phyloP scores from a whole-genome alignment of 2,797 vertebrate species.

The Macropodus opercularis region DNA sequence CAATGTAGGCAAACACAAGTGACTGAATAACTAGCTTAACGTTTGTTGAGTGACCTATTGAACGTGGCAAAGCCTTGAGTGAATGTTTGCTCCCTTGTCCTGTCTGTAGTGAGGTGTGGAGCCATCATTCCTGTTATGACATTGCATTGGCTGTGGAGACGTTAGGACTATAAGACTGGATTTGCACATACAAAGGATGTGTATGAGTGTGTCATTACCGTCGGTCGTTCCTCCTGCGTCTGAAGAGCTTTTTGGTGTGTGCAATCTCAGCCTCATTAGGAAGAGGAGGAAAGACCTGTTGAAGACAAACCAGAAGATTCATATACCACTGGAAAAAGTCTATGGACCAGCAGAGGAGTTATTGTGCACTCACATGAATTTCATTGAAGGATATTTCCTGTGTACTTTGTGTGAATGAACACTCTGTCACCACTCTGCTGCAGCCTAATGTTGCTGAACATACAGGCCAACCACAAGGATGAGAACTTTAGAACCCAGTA shows the following conservation, averaged over 20 bases:
- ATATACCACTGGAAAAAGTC: constrained; percentile 18
- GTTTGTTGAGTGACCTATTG: constrained; percentile 37
- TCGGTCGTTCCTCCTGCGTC: constrained; percentile 91
- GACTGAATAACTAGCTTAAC: constrained; percentile 32
- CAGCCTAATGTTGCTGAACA: neutral
- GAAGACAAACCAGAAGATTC: constrained; percentile 46
- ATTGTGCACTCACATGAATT: neutral
- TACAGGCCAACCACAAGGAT: neutral
- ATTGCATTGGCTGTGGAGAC: constrained; percentile 57
- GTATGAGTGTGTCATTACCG: constrained; percentile 80
- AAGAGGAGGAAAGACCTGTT: constrained; percentile 90
- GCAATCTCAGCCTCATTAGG: constrained; percentile 96
- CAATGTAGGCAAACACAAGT: constrained; percentile 12
- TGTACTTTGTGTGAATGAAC: neutral
- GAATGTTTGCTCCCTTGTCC: constrained; percentile 34
- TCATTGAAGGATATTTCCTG: neutral
- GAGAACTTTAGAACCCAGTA: neutral
- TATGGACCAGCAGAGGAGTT: neutral
- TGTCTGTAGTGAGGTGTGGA: constrained; percentile 48
- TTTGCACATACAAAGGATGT: constrained; percentile 48
- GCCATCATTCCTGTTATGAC: constrained; percentile 66
- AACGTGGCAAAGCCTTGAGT: constrained; percentile 33
- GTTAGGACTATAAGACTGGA: constrained; percentile 52
- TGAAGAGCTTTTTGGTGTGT: constrained; percentile 96
- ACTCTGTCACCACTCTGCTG: neutral